phyloP scores from a whole-genome alignment of 2,113 vertebrate genomes.

The Aythya baeri region DNA sequence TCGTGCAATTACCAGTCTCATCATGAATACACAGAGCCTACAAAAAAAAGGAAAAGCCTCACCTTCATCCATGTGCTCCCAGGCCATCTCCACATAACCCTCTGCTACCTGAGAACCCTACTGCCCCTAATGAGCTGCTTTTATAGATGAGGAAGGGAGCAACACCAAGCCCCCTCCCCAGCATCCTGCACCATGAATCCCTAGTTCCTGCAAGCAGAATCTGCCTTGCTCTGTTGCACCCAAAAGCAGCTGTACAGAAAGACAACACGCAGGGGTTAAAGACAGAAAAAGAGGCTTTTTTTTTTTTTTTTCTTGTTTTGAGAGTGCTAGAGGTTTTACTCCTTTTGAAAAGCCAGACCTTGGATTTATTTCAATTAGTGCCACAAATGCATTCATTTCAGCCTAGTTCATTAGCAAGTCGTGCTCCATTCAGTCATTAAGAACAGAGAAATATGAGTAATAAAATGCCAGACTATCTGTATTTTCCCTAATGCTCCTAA shows the following conservation, averaged over 20 bases:
- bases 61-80: neutral
- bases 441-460: neutral
- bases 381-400: neutral
- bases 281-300: neutral
- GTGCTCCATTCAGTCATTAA: neutral
- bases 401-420: neutral
- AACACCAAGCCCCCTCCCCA: neutral
- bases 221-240: neutral
- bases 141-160: neutral
- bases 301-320: too few species aligned
- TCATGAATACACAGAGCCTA: neutral
- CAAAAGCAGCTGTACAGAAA: neutral
- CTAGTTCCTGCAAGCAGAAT: neutral
- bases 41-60: neutral
- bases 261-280: neutral
- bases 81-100: neutral
- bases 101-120: neutral
- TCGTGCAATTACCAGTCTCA: neutral
- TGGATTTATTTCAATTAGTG: neutral
- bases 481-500: neutral
- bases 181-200: neutral
- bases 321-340: neutral
- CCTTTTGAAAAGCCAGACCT: neutral
- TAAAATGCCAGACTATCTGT: neutral
- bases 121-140: rapidly evolving